Conservation (phyloP, 2,888 invertebrate species). For the Dryobotodes eremita region DNA sequence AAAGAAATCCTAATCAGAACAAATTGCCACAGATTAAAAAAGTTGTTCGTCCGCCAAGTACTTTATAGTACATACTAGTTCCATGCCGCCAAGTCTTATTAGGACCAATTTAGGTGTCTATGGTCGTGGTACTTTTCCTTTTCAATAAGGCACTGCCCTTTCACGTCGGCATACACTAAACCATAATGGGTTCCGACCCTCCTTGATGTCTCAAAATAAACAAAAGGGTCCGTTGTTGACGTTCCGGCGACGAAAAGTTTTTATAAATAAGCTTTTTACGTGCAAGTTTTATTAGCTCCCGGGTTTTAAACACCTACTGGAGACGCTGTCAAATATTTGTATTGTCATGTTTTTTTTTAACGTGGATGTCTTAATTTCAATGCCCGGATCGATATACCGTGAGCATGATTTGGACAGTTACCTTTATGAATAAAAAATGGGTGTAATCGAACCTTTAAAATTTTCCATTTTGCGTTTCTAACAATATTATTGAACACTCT, state of each 20-base stretch:
- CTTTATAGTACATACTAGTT: slow-evolving; percentile 9
- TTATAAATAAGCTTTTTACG: slow-evolving; percentile 68
- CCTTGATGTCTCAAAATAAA: slow-evolving; percentile 80
- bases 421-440: not conserved
- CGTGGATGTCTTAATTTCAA: slow-evolving; percentile 38
- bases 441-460: too few species aligned
- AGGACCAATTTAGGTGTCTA: slow-evolving; percentile 55
- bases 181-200: slow-evolving; percentile 80
- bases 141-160: slow-evolving; percentile 72
- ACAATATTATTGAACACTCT: too few species aligned
- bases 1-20: slow-evolving; percentile 28
- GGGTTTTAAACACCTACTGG: slow-evolving; percentile 61
- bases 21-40: slow-evolving; percentile 50
- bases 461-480: too few species aligned
- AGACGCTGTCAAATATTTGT: slow-evolving; percentile 61
- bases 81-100: slow-evolving; percentile 45
- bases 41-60: slow-evolving; percentile 35
- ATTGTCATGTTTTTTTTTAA: slow-evolving; percentile 30
- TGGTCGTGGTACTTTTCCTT: slow-evolving; percentile 65
- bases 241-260: slow-evolving; percentile 70
- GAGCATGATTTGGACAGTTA: not conserved
- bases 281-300: slow-evolving; percentile 65
- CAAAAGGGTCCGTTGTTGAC: slow-evolving; percentile 75
- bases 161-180: slow-evolving; percentile 74
- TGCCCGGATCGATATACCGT: slow-evolving; percentile 1